phyloP scores from a whole-genome alignment of 2,113 vertebrate genomes.

The Cichladusa arquata region DNA sequence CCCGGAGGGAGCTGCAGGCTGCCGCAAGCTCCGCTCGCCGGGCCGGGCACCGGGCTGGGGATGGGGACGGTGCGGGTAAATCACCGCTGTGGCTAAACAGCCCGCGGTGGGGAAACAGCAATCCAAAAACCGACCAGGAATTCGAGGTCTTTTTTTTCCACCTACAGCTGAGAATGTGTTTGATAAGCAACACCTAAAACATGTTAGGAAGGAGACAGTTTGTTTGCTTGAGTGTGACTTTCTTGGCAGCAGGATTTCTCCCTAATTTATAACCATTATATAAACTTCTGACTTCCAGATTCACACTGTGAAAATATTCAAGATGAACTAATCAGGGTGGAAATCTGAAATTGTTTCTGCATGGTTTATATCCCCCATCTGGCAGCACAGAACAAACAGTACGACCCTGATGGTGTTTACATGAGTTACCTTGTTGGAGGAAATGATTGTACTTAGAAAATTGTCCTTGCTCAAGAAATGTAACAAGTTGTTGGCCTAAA shows the following conservation, averaged over 20 bases:
- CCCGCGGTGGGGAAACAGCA: neutral
- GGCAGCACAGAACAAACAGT: slow-evolving; percentile 55
- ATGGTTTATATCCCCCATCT: slow-evolving; percentile 63
- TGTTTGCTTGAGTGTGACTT: slow-evolving; percentile 51
- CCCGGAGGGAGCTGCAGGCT: slow-evolving; percentile 63
- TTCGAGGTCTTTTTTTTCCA: slow-evolving; percentile 34
- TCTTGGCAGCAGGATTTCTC: slow-evolving; percentile 55
- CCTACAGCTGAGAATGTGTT: slow-evolving; percentile 52
- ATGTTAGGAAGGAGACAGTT: slow-evolving; percentile 54
- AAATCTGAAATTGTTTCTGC: slow-evolving; percentile 67
- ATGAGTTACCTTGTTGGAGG: slow-evolving; percentile 58
- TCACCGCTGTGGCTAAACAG: neutral
- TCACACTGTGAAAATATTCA: slow-evolving; percentile 66
- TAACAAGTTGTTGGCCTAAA: slow-evolving; percentile 24
- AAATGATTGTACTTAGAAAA: slow-evolving; percentile 53
- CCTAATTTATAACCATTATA: slow-evolving; percentile 59
- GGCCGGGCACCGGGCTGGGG: neutral
- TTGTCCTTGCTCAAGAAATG: slow-evolving; percentile 1
- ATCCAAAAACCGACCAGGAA: neutral
- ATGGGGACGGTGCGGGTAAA: neutral
- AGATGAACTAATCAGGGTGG: slow-evolving; percentile 65
- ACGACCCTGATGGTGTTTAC: slow-evolving; percentile 46
- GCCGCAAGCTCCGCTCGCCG: neutral
- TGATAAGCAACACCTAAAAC: slow-evolving; percentile 66
- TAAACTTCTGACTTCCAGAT: slow-evolving; percentile 63